These are phyloP conservation scores for Zaprionus tsacasi DNA, from an alignment of 1,140 invertebrate genomes.

Conservation along the genomic window DNA sequence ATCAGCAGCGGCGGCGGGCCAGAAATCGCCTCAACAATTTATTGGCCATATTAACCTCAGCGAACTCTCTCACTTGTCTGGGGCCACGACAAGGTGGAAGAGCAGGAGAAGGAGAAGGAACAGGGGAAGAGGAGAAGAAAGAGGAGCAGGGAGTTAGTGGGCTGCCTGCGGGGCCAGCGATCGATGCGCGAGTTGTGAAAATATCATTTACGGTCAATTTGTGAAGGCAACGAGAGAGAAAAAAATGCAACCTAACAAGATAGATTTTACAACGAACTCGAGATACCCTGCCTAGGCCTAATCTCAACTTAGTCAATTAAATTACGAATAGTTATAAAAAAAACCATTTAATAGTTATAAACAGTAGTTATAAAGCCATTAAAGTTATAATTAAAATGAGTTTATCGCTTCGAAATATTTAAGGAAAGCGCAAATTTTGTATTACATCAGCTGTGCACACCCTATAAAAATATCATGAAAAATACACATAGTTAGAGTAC, in stretches of 20 bases:
- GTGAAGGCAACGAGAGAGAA: slow-evolving; percentile 39
- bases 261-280: not conserved
- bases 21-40: slow-evolving; percentile 72
- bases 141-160: slow-evolving; percentile 1
- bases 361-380: not conserved
- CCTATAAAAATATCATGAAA: not conserved
- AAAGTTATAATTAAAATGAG: not conserved
- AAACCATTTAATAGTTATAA: not conserved
- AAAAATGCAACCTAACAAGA: slow-evolving; percentile 3
- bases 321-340: not conserved
- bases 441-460: not conserved
- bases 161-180: slow-evolving; percentile 42
- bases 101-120: not conserved
- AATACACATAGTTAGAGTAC: slow-evolving; percentile 8
- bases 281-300: slow-evolving; percentile 12
- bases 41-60: slow-evolving; percentile 74
- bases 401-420: too few relatives aligned
- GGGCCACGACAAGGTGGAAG: not conserved
- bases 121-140: not conserved
- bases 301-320: not conserved
- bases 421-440: not conserved
- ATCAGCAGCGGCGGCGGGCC: slow-evolving; percentile 42
- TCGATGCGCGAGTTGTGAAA: slow-evolving; percentile 79
- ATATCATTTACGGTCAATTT: slow-evolving; percentile 81
- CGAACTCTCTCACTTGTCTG: slow-evolving; percentile 76